phyloP scores from a whole-genome alignment of 2,113 vertebrate genomes.

The Gallinago jamesoni region DNA sequence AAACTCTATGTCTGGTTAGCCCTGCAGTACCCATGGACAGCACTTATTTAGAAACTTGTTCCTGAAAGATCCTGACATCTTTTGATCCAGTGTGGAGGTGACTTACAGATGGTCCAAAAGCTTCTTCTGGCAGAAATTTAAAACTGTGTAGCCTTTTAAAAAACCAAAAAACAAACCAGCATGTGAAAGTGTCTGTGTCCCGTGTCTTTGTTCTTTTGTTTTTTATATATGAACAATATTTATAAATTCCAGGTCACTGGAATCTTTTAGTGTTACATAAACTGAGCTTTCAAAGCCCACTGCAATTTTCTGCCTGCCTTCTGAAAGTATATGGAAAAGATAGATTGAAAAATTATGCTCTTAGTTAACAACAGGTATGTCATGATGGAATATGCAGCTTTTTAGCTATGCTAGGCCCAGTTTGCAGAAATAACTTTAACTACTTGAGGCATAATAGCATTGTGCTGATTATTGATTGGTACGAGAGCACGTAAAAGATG shows the following conservation, averaged over 20 bases:
- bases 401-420: neutral
- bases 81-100: neutral
- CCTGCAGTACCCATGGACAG: accelerated
- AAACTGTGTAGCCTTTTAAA: neutral
- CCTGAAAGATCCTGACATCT: neutral
- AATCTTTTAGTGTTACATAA: neutral
- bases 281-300: neutral
- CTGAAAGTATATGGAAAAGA: neutral
- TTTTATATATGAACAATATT: neutral
- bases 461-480: neutral
- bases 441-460: neutral
- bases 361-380: neutral
- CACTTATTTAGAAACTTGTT: neutral
- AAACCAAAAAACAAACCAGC: neutral
- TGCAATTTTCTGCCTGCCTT: neutral
- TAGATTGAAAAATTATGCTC: neutral
- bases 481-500: neutral
- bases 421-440: neutral
- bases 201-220: neutral
- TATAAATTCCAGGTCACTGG: neutral
- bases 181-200: neutral
- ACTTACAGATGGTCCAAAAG: neutral
- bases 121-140: neutral
- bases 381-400: neutral
- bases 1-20: neutral